Evolutionary conservation across 2,888 invertebrate species (phyloP).

Genomic region (Leptinotarsa peninsularis): DNA sequence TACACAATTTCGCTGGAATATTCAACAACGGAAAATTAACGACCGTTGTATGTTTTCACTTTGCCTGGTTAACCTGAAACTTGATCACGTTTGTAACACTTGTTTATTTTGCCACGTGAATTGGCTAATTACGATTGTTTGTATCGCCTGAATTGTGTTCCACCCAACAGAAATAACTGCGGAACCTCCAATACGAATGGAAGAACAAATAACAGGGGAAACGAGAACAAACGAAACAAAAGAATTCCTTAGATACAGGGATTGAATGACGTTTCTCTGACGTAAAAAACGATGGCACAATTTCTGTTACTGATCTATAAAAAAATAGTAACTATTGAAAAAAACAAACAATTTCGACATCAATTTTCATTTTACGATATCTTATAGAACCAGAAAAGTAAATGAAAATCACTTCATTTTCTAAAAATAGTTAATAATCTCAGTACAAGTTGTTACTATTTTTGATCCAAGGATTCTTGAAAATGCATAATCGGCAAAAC

Average conservation of each 20-base stretch:
- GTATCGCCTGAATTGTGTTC: conserved; percentile 6
- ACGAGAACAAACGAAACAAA: neutral
- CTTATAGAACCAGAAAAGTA: too few species aligned
- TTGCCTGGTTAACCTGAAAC: conserved; percentile 30
- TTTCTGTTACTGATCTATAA: neutral
- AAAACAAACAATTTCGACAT: too few species aligned
- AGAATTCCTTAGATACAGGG: neutral
- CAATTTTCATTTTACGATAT: too few species aligned
- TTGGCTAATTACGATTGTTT: conserved; percentile 27
- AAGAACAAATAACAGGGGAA: neutral
- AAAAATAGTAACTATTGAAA: too few species aligned
- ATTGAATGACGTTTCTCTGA: neutral
- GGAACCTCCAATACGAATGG: conserved; percentile 1
- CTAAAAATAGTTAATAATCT: too few species aligned
- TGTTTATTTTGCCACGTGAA: conserved; percentile 33
- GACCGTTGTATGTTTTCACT: conserved; percentile 29
- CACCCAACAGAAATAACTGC: conserved; percentile 9
- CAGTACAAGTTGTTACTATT: too few species aligned
- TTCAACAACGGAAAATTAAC: conserved; percentile 20
- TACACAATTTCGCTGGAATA: conserved; percentile 13
- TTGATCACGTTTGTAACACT: conserved; percentile 31
- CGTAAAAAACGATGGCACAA: neutral
- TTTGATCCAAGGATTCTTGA: too few species aligned
- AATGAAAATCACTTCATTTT: too few species aligned
- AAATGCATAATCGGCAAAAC: too few species aligned